Conservation (phyloP, 2,797 vertebrate genomes). For the Thunnus albacares region DNA sequence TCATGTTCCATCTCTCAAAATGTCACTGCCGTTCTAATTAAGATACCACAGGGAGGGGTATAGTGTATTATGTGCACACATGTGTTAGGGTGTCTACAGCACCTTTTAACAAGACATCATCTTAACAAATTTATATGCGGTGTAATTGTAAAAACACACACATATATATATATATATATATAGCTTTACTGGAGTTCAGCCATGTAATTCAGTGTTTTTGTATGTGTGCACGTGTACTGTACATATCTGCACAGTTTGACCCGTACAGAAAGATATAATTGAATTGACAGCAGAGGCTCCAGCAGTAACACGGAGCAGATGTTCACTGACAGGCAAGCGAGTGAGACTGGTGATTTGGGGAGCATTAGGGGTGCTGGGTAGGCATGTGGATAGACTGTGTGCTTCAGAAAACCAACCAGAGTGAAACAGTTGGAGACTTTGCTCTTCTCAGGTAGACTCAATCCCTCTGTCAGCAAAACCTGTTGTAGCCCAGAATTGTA, state of each 20-base stretch:
- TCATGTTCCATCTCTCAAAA: constrained; percentile 60
- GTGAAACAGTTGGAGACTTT: constrained; percentile 25
- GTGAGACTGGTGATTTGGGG: constrained; percentile 46
- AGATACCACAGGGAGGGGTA: constrained; percentile 28
- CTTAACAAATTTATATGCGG: neutral
- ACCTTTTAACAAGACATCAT: constrained; percentile 17
- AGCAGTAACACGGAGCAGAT: constrained; percentile 77
- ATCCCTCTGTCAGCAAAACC: constrained; percentile 25
- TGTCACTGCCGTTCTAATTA: constrained; percentile 66
- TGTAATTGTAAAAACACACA: neutral
- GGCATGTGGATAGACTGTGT: constrained; percentile 11
- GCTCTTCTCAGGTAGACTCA: constrained; percentile 8
- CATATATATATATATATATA: neutral
- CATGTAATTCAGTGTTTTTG: constrained; percentile 20
- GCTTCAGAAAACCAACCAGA: constrained; percentile 37
- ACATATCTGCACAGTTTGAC: constrained; percentile 43
- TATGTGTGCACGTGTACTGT: constrained; percentile 7
- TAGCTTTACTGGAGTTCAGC: neutral
- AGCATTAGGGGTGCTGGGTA: constrained; percentile 27
- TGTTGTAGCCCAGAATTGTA: constrained; percentile 17
- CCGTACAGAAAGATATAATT: constrained; percentile 67
- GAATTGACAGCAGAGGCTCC: constrained; percentile 72
- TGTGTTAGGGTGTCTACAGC: neutral
- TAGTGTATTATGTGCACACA: constrained; percentile 2
- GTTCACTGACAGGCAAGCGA: constrained; percentile 66